Conservation (phyloP, 2,888 invertebrate species). For the Portevinia maculata region DNA sequence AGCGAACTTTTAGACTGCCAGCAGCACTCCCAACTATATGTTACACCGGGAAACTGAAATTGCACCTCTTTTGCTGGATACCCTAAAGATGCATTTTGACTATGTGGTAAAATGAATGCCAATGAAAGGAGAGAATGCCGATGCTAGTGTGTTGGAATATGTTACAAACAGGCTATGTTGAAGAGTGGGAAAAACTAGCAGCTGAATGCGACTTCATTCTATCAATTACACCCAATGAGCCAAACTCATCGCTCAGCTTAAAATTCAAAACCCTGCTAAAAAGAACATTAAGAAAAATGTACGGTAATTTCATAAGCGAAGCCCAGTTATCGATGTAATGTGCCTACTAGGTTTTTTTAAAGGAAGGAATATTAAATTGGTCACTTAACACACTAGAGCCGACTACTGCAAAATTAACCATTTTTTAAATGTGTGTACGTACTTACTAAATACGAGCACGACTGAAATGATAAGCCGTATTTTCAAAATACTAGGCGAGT, state of each 20-base stretch:
- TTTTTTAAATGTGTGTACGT: not conserved
- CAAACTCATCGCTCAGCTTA: not conserved
- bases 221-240: not conserved
- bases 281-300: not conserved
- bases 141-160: conserved; percentile 1
- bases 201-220: not conserved
- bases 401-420: conserved; percentile 1
- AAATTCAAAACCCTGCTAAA: not conserved
- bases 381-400: too few species aligned
- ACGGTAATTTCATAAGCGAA: not conserved
- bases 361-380: too few species aligned
- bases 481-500: not conserved
- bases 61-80: not conserved
- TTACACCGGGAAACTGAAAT: not conserved
- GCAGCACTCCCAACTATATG: not conserved
- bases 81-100: not conserved
- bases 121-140: not conserved
- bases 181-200: not conserved
- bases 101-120: not conserved
- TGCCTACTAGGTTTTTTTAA: too few species aligned
- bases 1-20: not conserved
- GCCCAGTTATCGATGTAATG: not conserved
- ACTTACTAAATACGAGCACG: not conserved
- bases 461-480: not conserved
- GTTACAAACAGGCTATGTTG: not conserved